A percentile compares a stretch with the other conserved stretches of the same genome.
Evolutionary conservation across 2,113 vertebrate species (phyloP).

Genomic region (Toxotes chatareus): DNA sequence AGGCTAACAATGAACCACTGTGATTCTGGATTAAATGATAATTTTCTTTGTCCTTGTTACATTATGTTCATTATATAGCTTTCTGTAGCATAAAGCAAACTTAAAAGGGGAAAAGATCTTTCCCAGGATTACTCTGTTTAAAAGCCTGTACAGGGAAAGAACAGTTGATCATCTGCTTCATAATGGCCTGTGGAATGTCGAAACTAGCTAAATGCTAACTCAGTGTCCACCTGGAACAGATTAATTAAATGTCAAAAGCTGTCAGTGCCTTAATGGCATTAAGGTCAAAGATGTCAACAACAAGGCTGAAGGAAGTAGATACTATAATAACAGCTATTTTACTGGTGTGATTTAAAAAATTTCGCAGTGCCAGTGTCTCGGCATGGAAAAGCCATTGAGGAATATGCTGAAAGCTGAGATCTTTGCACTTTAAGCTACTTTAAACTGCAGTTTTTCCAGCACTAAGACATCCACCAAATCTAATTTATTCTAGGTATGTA

Average conservation of each 20-base stretch:
- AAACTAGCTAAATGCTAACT: slow-evolving; percentile 7
- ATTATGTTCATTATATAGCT: slow-evolving; percentile 38
- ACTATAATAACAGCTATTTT: background rate
- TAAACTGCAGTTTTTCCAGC: background rate
- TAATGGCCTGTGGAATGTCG: slow-evolving; percentile 2
- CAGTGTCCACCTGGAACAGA: background rate
- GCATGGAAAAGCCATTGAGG: slow-evolving; percentile 17
- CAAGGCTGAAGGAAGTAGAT: background rate
- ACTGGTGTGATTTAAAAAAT: background rate
- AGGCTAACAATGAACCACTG: slow-evolving; percentile 3
- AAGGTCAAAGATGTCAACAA: background rate
- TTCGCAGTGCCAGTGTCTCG: too few relatives aligned
- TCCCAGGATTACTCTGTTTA: slow-evolving; percentile 43
- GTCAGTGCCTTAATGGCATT: background rate
- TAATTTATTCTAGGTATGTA: slow-evolving; percentile 33
- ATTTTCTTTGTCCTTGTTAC: slow-evolving; percentile 35
- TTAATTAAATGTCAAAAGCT: background rate
- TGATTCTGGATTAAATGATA: slow-evolving; percentile 21
- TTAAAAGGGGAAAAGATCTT: slow-evolving; percentile 43
- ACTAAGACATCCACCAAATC: slow-evolving; percentile 26
- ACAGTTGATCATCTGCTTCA: slow-evolving; percentile 23
- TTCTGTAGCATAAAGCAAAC: slow-evolving; percentile 45
- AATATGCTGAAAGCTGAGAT: slow-evolving; percentile 17
- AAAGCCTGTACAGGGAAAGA: slow-evolving; percentile 25
- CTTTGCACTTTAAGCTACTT: slow-evolving; percentile 19